Percentiles rank a stretch among this genome's conserved stretches.
Evolutionary conservation across 2,113 vertebrate species (phyloP).

Genomic region (Corythornis cristatus): DNA sequence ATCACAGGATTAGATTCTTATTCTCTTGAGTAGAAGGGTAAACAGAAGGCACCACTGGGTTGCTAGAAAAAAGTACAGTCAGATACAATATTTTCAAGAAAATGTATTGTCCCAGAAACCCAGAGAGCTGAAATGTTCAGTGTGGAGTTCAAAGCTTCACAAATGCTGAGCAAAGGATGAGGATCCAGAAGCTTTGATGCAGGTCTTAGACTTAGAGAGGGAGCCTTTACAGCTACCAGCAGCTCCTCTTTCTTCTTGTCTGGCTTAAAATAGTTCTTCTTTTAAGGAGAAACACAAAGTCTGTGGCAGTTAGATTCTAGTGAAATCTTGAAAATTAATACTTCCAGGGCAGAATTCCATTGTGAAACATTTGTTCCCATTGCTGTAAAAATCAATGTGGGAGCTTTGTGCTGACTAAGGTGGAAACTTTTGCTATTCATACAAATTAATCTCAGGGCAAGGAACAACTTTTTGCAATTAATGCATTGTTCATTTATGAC

Average conservation of each 20-base stretch:
- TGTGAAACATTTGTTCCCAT: conserved; percentile 21
- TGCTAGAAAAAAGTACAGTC: not conserved
- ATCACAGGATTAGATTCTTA: conserved; percentile 19
- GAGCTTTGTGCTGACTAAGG: conserved; percentile 28
- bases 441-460: conserved; percentile 13
- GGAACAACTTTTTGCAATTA: not conserved
- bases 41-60: not conserved
- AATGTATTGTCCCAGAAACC: not conserved
- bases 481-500: not conserved
- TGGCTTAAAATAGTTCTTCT: not conserved
- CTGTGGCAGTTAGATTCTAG: not conserved
- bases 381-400: not conserved
- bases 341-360: conserved; percentile 17
- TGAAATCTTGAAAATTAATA: not conserved
- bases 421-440: conserved; percentile 5
- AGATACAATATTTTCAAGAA: not conserved
- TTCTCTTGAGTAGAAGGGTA: not conserved
- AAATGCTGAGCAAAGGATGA: not conserved
- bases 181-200: not conserved
- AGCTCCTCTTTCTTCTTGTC: not conserved
- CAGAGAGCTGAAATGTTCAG: not conserved
- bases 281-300: not conserved
- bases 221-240: not conserved
- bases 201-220: not conserved
- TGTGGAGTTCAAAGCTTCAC: not conserved